Percentiles rank a stretch among this genome's conserved stretches.
Conservation (phyloP, 2,797 vertebrate genomes). For the Prionace glauca region DNA sequence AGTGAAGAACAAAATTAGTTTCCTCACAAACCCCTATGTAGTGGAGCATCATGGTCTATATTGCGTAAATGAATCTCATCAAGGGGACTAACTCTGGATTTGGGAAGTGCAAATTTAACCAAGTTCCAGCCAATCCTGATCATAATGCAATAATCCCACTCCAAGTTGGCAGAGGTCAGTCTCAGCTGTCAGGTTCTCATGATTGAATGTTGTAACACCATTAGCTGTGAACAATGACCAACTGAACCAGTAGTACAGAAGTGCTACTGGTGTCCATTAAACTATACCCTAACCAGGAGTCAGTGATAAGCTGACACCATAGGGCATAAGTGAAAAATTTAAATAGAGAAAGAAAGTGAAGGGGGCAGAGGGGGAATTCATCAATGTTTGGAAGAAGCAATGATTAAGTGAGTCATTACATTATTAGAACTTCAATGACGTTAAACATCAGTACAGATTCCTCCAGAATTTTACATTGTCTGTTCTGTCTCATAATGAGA, state of each 20-base stretch:
- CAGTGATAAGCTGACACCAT: background rate
- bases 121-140: background rate
- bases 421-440: background rate
- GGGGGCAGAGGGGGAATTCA: background rate
- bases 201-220: background rate
- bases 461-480: background rate
- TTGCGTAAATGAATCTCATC: background rate
- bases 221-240: background rate
- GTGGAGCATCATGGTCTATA: background rate
- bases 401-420: background rate
- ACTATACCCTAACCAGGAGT: background rate
- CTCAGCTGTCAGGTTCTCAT: background rate
- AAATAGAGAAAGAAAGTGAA: background rate
- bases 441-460: background rate
- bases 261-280: background rate
- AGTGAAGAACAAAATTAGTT: background rate
- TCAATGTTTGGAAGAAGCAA: background rate
- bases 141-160: background rate
- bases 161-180: background rate
- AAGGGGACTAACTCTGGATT: background rate
- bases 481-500: background rate
- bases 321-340: background rate
- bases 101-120: background rate
- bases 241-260: background rate
- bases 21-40: too few relatives aligned